Conservation (phyloP, 2,888 invertebrate genomes). For the Rotaria sp. region DNA sequence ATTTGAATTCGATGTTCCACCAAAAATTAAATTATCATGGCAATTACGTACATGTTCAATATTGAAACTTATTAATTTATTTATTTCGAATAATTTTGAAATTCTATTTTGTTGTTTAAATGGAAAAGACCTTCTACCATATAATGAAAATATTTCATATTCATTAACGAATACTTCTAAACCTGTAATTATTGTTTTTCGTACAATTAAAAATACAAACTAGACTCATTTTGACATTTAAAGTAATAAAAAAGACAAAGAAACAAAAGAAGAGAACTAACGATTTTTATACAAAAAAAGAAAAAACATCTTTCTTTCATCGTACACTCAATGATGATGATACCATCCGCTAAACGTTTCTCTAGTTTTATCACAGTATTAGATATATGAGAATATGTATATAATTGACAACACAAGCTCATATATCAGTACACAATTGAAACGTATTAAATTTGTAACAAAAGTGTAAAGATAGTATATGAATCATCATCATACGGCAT, state of each 20-base stretch:
- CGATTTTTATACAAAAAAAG: neutral
- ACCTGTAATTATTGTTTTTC: slow-evolving; percentile 5
- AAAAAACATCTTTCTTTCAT: neutral
- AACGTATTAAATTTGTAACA: neutral
- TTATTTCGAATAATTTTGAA: neutral
- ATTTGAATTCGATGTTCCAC: neutral
- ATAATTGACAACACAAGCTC: neutral
- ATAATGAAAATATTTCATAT: neutral
- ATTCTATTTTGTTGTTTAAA: neutral
- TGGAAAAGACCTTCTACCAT: neutral
- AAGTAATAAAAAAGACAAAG: neutral
- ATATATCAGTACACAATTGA: neutral
- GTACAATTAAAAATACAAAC: neutral
- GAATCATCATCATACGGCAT: neutral
- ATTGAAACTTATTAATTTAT: neutral
- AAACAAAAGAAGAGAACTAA: neutral
- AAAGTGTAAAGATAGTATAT: neutral
- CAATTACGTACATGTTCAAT: neutral
- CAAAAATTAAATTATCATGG: neutral
- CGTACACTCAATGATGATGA: neutral
- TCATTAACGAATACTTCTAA: neutral
- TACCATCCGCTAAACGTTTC: neutral
- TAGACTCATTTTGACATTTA: neutral
- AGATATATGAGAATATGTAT: neutral
- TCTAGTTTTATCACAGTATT: neutral